A percentile compares a stretch with the other conserved stretches of the same genome.
phyloP scores from a whole-genome alignment of 2,797 vertebrate species.

The Catharus ustulatus region DNA sequence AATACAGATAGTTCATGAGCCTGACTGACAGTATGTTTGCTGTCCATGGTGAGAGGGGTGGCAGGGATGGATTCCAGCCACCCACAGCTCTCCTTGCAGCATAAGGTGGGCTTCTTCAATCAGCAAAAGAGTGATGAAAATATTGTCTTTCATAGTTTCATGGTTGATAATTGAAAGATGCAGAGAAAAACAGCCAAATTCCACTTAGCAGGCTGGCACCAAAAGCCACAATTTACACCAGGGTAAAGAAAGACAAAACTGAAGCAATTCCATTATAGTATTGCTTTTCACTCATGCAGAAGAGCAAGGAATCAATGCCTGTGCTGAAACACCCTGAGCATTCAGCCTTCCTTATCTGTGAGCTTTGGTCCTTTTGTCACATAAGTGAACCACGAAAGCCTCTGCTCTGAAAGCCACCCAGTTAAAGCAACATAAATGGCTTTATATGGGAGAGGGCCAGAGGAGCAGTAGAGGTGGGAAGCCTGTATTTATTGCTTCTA shows the following conservation, averaged over 20 bases:
- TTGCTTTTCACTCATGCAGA: neutral
- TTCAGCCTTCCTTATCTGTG: neutral
- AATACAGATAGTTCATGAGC: neutral
- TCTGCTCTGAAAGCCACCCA: neutral
- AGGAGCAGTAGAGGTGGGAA: neutral
- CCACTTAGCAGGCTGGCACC: accelerated
- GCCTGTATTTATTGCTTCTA: neutral
- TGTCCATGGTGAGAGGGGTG: neutral
- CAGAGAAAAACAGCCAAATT: neutral
- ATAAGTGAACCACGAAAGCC: neutral
- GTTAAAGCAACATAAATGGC: neutral
- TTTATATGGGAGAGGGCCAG: neutral
- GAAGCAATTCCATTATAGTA: accelerated
- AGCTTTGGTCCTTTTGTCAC: neutral
- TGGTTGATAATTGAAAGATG: neutral
- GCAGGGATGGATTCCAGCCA: neutral
- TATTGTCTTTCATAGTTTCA: neutral
- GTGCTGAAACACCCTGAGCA: neutral
- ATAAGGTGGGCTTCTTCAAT: neutral
- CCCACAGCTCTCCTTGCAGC: neutral
- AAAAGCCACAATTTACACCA: neutral
- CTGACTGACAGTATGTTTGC: neutral
- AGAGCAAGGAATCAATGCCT: neutral
- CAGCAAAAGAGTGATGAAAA: neutral
- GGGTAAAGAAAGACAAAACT: neutral